Conservation (phyloP, 2,797 vertebrate genomes). For the Chaenodraco wilsoni region DNA sequence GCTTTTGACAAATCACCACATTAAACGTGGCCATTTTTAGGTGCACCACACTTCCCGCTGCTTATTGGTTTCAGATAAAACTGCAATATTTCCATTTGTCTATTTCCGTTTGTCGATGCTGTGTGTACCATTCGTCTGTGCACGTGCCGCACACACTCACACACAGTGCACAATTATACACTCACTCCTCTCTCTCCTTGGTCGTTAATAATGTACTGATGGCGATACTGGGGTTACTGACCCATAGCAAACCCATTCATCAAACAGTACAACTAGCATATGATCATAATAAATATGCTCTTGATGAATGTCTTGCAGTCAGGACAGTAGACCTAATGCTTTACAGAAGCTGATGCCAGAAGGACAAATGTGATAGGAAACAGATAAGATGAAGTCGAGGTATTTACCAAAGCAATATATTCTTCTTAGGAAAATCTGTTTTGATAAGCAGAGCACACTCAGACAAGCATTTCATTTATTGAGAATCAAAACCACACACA, state of each 20-base stretch:
- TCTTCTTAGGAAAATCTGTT: slow-evolving; percentile 31
- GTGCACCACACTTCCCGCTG: slow-evolving; percentile 58
- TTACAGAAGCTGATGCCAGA: slow-evolving; percentile 32
- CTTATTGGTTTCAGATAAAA: slow-evolving; percentile 82
- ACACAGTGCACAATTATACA: slow-evolving; percentile 15
- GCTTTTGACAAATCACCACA: slow-evolving; percentile 77
- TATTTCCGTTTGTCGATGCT: slow-evolving; percentile 66
- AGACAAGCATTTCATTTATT: slow-evolving; percentile 5
- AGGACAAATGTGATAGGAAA: slow-evolving; percentile 61
- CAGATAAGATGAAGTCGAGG: slow-evolving; percentile 53
- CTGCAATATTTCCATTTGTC: slow-evolving; percentile 76
- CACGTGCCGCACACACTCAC: slow-evolving; percentile 31
- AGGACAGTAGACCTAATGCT: slow-evolving; percentile 23
- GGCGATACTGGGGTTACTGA: slow-evolving; percentile 74
- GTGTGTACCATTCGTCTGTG: not conserved
- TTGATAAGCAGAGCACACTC: not conserved
- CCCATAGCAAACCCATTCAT: slow-evolving; percentile 76
- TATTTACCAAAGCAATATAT: slow-evolving; percentile 35
- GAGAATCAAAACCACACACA: not conserved
- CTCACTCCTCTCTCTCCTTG: slow-evolving; percentile 51
- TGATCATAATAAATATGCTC: slow-evolving; percentile 76
- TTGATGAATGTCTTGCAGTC: slow-evolving; percentile 53
- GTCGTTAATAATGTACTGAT: slow-evolving; percentile 78
- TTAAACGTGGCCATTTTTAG: slow-evolving; percentile 68
- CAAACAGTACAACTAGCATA: slow-evolving; percentile 78